Percentiles rank a stretch among this genome's conserved stretches.
phyloP scores from a whole-genome alignment of 1,140 invertebrate genomes.

The Drosophila paulistorum region DNA sequence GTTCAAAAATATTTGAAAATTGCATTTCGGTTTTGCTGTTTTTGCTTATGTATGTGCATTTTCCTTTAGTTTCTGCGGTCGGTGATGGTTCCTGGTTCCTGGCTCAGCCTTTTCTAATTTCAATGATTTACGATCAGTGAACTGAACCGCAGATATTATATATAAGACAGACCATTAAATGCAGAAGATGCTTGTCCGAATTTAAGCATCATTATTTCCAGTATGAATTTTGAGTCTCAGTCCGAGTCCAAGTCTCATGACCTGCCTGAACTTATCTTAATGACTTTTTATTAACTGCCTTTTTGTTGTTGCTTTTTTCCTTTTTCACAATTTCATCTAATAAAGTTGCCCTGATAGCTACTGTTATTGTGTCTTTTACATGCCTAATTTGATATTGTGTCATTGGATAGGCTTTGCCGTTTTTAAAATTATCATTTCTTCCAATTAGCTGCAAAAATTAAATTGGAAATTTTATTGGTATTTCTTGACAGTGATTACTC shows the following conservation, averaged over 20 bases:
- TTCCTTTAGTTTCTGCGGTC: constrained; percentile 9
- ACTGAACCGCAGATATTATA: constrained; percentile 1
- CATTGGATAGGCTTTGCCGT: too few species aligned
- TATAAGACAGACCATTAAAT: constrained; percentile 3
- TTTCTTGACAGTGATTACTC: constrained; percentile 15
- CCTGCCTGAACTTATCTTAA: constrained; percentile 76
- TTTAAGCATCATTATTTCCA: constrained; percentile 14
- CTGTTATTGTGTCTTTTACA: too few species aligned
- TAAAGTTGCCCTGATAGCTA: too few species aligned
- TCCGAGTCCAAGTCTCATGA: constrained; percentile 63
- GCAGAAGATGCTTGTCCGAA: constrained; percentile 10
- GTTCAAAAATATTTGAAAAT: constrained; percentile 58
- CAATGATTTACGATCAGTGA: constrained; percentile 59
- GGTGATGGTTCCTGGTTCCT: constrained; percentile 20
- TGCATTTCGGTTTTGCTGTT: constrained; percentile 26
- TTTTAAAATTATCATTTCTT: too few species aligned
- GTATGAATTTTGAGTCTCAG: too few species aligned
- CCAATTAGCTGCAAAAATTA: too few species aligned
- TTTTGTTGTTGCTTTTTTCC: constrained; percentile 24
- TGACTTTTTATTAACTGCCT: constrained; percentile 68
- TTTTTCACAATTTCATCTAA: not conserved
- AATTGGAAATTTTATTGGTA: too few species aligned
- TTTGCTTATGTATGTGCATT: not conserved
- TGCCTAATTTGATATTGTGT: too few species aligned
- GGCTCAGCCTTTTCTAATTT: constrained; percentile 62